Evolutionary conservation across 1,140 invertebrate species (phyloP).

Genomic region (Bathynomus jamesi): DNA sequence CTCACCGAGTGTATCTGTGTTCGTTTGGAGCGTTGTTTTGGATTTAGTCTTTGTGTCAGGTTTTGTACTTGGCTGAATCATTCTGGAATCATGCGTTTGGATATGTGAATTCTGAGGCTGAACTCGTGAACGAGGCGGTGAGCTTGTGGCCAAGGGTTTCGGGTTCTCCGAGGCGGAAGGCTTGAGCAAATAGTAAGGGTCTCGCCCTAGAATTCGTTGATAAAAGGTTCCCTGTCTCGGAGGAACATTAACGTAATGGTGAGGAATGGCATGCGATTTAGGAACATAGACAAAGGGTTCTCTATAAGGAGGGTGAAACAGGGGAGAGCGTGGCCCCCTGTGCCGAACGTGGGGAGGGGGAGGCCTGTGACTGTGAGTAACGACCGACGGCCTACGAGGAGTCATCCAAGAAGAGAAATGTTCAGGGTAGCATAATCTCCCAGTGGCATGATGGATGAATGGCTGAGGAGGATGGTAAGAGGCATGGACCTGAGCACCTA

Average conservation of each 20-base stretch:
- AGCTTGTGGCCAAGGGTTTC: slow-evolving; percentile 43
- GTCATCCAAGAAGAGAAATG: neutral
- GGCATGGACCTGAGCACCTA: slow-evolving; percentile 8
- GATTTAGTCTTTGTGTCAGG: slow-evolving; percentile 22
- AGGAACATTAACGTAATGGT: slow-evolving; percentile 36
- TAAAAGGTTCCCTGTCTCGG: slow-evolving; percentile 25
- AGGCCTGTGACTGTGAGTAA: slow-evolving; percentile 8
- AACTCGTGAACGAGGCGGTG: slow-evolving; percentile 38
- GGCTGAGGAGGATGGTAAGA: slow-evolving; percentile 19
- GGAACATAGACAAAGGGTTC: neutral
- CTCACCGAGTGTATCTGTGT: slow-evolving; percentile 20
- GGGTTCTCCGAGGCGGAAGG: slow-evolving; percentile 37
- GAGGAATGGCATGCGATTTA: neutral
- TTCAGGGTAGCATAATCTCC: neutral
- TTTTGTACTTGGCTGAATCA: slow-evolving; percentile 14
- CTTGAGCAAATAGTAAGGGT: neutral
- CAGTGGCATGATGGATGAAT: slow-evolving; percentile 17
- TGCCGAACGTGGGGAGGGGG: slow-evolving; percentile 6
- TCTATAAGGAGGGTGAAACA: neutral
- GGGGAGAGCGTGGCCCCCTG: neutral
- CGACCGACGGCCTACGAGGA: slow-evolving; percentile 27
- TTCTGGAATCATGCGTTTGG: slow-evolving; percentile 12
- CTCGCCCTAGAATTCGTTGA: slow-evolving; percentile 32
- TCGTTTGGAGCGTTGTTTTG: neutral
- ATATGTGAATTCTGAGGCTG: slow-evolving; percentile 47